Percentiles rank a stretch among this genome's conserved stretches.
Evolutionary conservation across 1,140 invertebrate genomes (phyloP).

Genomic region (Microplitis mediator): DNA sequence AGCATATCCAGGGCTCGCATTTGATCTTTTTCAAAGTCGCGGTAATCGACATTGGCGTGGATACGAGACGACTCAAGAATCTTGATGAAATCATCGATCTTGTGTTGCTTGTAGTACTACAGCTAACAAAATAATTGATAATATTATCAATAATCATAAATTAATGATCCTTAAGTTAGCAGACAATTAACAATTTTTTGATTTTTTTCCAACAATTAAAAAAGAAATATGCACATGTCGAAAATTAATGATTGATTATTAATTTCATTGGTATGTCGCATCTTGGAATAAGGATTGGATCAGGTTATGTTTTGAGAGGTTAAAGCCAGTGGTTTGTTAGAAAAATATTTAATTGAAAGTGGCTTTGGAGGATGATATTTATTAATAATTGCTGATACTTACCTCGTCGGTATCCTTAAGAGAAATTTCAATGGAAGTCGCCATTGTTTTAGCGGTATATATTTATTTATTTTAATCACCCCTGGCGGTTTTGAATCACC

Average conservation of each 20-base stretch:
- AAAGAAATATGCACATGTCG: too few species aligned
- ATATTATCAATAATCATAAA: slow-evolving; percentile 14
- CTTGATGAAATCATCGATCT: slow-evolving; percentile 91
- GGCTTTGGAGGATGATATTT: not conserved
- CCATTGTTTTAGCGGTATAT: slow-evolving; percentile 60
- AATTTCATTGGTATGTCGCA: not conserved
- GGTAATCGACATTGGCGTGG: slow-evolving; percentile 88
- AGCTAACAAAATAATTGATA: slow-evolving; percentile 67
- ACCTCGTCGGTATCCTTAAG: slow-evolving; percentile 92
- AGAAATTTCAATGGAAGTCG: slow-evolving; percentile 85
- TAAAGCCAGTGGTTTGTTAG: not conserved
- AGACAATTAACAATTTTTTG: too few species aligned
- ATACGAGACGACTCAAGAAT: slow-evolving; percentile 87
- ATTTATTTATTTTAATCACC: too few species aligned
- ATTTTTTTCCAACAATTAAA: too few species aligned
- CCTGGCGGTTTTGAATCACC: too few species aligned
- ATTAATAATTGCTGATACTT: slow-evolving; percentile 44
- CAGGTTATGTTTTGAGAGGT: not conserved
- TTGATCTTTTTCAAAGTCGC: slow-evolving; percentile 94
- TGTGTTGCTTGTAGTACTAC: slow-evolving; percentile 95
- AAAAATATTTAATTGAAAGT: not conserved
- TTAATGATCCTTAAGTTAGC: not conserved
- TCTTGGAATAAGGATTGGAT: not conserved
- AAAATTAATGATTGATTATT: not conserved
- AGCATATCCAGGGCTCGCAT: slow-evolving; percentile 96